A percentile compares a stretch with the other conserved stretches of the same genome.
phyloP scores from a whole-genome alignment of 1,140 invertebrate species.

The Macrosteles quadrilineatus region DNA sequence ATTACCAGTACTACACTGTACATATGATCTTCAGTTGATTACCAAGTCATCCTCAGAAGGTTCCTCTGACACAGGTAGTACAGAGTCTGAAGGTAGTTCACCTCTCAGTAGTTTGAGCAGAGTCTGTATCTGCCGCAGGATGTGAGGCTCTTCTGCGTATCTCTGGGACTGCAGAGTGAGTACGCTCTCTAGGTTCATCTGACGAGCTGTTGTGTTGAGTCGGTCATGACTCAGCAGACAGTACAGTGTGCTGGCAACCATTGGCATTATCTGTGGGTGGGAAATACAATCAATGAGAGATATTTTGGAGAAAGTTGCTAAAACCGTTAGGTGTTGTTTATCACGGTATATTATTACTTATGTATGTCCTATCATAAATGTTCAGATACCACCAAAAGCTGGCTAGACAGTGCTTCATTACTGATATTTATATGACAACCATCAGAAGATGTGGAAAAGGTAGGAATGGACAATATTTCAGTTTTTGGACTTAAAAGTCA shows the following conservation, averaged over 20 bases:
- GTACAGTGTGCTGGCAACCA: conserved; percentile 39
- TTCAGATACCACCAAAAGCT: too few relatives aligned
- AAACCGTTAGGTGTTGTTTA: background rate
- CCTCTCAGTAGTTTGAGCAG: conserved; percentile 31
- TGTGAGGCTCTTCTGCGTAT: conserved; percentile 24
- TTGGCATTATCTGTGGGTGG: conserved; percentile 35
- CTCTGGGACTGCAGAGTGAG: conserved; percentile 21
- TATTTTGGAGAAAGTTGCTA: background rate
- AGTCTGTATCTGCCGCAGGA: conserved; percentile 32
- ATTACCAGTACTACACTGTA: too few relatives aligned
- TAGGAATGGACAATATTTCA: too few relatives aligned
- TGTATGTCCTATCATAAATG: too few relatives aligned
- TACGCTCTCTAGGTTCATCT: conserved; percentile 29
- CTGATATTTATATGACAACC: too few relatives aligned
- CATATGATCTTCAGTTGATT: too few relatives aligned
- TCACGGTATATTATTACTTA: background rate
- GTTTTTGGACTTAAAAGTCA: too few relatives aligned
- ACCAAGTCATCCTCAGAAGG: conserved; percentile 35
- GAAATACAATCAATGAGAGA: too few relatives aligned
- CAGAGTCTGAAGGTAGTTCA: conserved; percentile 16
- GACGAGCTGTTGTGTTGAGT: conserved; percentile 33
- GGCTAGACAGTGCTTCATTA: too few relatives aligned
- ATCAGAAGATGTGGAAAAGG: too few relatives aligned
- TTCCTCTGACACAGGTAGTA: conserved; percentile 28
- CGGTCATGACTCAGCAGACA: conserved; percentile 35